Conservation (phyloP, 1,140 invertebrate genomes). For the Pogonus chalceus region DNA sequence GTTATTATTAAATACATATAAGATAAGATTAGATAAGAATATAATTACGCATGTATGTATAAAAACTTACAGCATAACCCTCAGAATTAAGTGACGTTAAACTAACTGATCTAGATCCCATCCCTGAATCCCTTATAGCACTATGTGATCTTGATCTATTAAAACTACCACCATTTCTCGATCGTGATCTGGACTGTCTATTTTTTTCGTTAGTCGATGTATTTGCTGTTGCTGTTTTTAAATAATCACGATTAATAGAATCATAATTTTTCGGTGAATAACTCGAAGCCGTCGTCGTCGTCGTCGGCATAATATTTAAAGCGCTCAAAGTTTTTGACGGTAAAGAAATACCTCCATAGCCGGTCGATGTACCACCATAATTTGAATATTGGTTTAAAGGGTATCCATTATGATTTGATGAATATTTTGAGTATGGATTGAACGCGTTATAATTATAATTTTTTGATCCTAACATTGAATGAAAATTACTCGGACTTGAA, state of each 20-base stretch:
- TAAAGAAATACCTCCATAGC: constrained; percentile 31
- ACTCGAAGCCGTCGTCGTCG: constrained; percentile 19
- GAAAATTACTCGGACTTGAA: constrained; percentile 6
- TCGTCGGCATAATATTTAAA: constrained; percentile 21
- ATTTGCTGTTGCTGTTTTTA: constrained; percentile 11
- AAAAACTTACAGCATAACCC: constrained; percentile 63
- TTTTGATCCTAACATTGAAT: background rate
- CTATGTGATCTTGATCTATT: constrained; percentile 25
- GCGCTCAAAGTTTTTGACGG: constrained; percentile 27
- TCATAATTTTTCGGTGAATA: constrained; percentile 12
- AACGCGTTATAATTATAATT: background rate
- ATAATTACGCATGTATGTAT: constrained; percentile 10
- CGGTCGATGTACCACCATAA: constrained; percentile 13
- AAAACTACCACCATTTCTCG: constrained; percentile 23
- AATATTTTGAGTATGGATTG: background rate
- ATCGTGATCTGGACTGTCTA: constrained; percentile 16
- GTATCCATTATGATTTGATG: background rate
- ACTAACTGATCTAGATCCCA: constrained; percentile 37
- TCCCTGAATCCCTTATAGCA: constrained; percentile 27
- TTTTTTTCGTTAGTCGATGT: constrained; percentile 10
- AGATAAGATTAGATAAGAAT: no score
- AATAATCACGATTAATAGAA: constrained; percentile 9
- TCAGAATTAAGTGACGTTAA: constrained; percentile 47
- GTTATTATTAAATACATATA: background rate
- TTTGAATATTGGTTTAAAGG: background rate